Base-by-base conservation (phyloP, 2,797 vertebrate species). In the Botia almorhae region DNA sequence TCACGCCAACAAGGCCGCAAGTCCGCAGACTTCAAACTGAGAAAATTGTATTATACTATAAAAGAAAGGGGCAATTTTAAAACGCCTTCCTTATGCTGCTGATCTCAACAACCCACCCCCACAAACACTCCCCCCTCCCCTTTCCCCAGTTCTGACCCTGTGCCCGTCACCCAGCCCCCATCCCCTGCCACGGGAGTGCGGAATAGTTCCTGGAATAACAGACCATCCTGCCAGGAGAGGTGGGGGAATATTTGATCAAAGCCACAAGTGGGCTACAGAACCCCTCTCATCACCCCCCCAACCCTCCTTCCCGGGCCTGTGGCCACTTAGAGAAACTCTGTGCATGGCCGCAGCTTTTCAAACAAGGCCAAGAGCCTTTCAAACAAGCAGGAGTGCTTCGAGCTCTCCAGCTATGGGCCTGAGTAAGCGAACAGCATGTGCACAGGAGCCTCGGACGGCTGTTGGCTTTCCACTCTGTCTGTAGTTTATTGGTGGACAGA, bases 201-300 rank as follows among this genome's bases (percentile, higher is more conserved):
- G 85, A 89, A 85, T 85, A 85, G 88, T 91, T 91, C 90, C 89
- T 87, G 89, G 87, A 91, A 91, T 89, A 91, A 87, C 86, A 89
- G 82, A 87, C 74, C 71, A 67, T 81, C 80, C 85, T 84, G 89
- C 90, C 90, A 91, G 76, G 69, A 86, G 88, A 89, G 87, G 86
- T 60, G 69, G 78, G 75, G 83, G 81, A 84, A 88, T 84, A 84
- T 86, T 81, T 89, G 85, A 89, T 89, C 87, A 88, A 88, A 87
- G 85, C 80, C 83, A 68, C 80, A 78, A 85, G 85, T 63, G 73
- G 82, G 78, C 83, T 87, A 56, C 77, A 72, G 19, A 43, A 43
- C 1, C 63, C 50, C 55, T 8, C 39, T 43, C 39, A 43, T 1
- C 39, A 1, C 39, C 1, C 39, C 39, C 39, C 39, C 81, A 16